Conservation (phyloP, 2,797 vertebrate species). For the Valencia hispanica region DNA sequence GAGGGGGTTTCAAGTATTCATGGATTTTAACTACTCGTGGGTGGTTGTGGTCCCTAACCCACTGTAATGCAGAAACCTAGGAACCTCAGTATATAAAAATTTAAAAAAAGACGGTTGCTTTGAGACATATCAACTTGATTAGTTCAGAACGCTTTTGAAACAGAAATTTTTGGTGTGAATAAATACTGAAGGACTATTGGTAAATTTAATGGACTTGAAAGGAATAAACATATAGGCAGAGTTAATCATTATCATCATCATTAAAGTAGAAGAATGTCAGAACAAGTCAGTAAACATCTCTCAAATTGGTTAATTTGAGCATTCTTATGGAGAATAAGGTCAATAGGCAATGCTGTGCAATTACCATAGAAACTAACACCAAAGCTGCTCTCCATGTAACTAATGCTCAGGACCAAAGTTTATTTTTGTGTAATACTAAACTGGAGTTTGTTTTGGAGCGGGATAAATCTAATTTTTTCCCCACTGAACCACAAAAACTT, state of each 20-base stretch:
- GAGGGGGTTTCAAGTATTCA: too few relatives aligned
- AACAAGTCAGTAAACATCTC: neutral
- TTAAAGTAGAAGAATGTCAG: neutral
- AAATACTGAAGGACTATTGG: neutral
- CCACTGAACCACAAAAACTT: neutral
- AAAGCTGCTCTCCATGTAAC: neutral
- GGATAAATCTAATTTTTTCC: neutral
- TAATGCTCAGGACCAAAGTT: neutral
- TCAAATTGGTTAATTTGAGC: neutral
- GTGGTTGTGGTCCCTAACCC: too few relatives aligned
- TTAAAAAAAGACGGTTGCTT: neutral
- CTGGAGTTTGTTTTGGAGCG: neutral
- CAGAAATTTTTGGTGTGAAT: neutral
- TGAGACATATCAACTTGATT: neutral
- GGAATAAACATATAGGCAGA: too few relatives aligned
- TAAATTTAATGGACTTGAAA: neutral
- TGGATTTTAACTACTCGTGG: too few relatives aligned
- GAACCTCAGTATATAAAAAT: too few relatives aligned
- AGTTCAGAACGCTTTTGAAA: neutral
- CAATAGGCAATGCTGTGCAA: neutral
- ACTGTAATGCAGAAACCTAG: too few relatives aligned
- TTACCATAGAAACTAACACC: neutral
- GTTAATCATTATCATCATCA: neutral
- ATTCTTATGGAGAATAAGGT: neutral
- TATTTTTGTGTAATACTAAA: neutral